Evolutionary conservation across 2,888 invertebrate genomes (phyloP), one percentile per base, ranked within the genome.

Genomic region (Chelonus formosanus): DNA sequence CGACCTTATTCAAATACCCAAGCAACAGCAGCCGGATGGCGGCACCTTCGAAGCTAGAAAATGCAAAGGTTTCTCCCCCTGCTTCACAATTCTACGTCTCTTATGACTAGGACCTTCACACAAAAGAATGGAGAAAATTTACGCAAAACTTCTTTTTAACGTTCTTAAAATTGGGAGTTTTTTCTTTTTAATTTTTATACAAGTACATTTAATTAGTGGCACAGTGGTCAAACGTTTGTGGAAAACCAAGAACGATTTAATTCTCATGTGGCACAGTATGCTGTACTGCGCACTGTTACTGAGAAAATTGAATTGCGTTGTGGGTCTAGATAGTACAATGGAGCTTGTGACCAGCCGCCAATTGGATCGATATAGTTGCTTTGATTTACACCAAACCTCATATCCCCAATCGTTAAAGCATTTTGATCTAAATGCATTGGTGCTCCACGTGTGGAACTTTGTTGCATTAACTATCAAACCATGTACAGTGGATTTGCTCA

Each of bases 1-100:
- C 76, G 76, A 75, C 72, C 78, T 76, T 76, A 78, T 79, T 80
- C 78, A 81, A 80, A 80, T 78, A 75, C 73, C 74, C 70, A 77
- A 77, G 79, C 75, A 77, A 77, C 75, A 74, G 73, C 63, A 73
- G 71, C 65, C 71, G 67, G 55, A 62, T 43, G 47, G 52, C 55
- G 55, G 63, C 60, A 61, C 67, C 47, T 53, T 65, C 56, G 50
- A 56, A 62, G 40, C 53, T 50, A 44, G 56, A 44, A 56, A 56
- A 56, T 67, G 48, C 62, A 8, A 55, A 61, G 63, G 63, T 65
- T 55, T 67, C 48, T 43, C 58, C 44, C 58, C 62, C 36, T 62
- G 61, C 63, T 67, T 64, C 40, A 40, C 40, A 20, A 20, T 2
- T 20, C 2, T 2, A 20, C 1, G 20, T 20, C 20, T 20, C 20